Base-by-base conservation (phyloP, 2,888 invertebrate genomes). In the Idaea biselata region DNA sequence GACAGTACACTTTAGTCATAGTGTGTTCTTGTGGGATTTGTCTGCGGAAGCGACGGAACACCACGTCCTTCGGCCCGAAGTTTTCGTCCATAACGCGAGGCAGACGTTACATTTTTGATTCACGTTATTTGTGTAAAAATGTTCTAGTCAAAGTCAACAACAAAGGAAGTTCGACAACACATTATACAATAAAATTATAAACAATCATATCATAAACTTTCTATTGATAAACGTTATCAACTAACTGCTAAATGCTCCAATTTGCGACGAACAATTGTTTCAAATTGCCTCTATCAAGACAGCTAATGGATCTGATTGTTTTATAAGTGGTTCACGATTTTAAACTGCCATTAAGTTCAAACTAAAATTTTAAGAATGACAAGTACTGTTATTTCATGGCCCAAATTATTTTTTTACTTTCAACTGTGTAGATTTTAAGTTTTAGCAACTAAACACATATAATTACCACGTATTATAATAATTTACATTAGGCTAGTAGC, bases 251-350 rank as follows among this genome's bases (percentile, higher is more conserved):
- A 72, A 64, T 64, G 71, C 66, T 67, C 72, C 76, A 72, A 75
- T 74, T 77, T 73, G 65, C 68, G 65, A 74, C 71, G 76, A 76
- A 72, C 77, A 78, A 77, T 74, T 68, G 70, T 69, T 68, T 78
- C 67, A 71, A 76, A 80, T 78, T 76, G 77, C 73, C 68, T 76
- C 77, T 76, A 78, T 77, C 75, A 68, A 63, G 69, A 68, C 67
- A 59, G 68, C 67, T 77, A 79, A 80, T 80, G 76, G 73, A 68
- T 71, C 68, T 73, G 75, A 80, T 78, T 78, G 75, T 75, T 74
- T 73, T 70, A 58, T 73, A 75, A 77, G 75, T 77, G 73, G 66
- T 71, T 75, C 76, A 75, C 75, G 74, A 73, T 72, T 68, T 60
- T 31, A 54, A 60, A 58, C 64, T 65, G 8, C 33, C 56, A 58